These are phyloP conservation scores for Plutomurus gul DNA, from an alignment of 1,140 invertebrate species.

Conservation along the genomic window DNA sequence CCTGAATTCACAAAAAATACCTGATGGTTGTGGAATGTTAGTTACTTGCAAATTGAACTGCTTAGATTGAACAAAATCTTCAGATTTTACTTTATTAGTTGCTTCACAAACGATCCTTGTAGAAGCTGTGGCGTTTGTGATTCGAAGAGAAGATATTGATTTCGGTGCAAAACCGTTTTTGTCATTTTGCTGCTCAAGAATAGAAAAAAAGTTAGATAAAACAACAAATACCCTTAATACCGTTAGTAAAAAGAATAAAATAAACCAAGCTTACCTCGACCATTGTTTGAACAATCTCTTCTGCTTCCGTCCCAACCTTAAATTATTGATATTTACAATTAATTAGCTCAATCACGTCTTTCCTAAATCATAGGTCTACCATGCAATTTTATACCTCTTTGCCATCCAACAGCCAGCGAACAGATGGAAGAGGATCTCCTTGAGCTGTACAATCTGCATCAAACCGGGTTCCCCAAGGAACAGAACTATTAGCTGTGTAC, in stretches of 20 bases:
- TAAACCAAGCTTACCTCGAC: constrained; percentile 44
- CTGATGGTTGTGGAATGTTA: constrained; percentile 43
- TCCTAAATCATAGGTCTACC: not conserved
- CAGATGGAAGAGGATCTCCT: constrained; percentile 51
- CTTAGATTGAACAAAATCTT: not conserved
- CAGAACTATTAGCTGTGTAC: constrained; percentile 49
- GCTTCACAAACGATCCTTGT: constrained; percentile 46
- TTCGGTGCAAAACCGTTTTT: constrained; percentile 42
- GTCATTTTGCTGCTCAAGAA: not conserved
- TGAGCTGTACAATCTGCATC: constrained; percentile 50
- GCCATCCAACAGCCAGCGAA: constrained; percentile 47
- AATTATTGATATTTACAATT: not conserved
- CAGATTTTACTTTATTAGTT: not conserved
- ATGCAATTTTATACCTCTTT: constrained; percentile 32
- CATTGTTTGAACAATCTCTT: constrained; percentile 48
- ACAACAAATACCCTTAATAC: not conserved
- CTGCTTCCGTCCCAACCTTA: constrained; percentile 47
- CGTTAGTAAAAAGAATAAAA: not conserved
- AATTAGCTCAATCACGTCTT: not conserved
- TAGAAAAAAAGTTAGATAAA: not conserved
- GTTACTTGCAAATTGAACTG: constrained; percentile 49
- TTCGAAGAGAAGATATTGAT: constrained; percentile 48
- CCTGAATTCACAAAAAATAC: not conserved
- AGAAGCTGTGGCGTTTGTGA: constrained; percentile 47
- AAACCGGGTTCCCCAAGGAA: constrained; percentile 48